A percentile compares a stretch with the other conserved stretches of the same genome.
Evolutionary conservation across 2,797 vertebrate genomes (phyloP).

Genomic region (Mormyrus proboscirostris): DNA sequence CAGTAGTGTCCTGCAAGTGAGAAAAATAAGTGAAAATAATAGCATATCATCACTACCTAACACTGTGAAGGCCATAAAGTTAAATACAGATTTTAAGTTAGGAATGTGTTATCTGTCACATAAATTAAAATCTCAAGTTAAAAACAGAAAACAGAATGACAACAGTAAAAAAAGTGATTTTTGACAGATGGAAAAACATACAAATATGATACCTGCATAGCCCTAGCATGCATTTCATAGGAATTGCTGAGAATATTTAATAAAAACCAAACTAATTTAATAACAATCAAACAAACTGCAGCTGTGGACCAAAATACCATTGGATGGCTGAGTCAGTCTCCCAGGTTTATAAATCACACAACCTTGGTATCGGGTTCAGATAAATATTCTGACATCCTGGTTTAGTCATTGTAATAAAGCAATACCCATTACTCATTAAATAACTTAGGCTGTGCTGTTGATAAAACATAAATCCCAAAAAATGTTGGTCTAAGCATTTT

Average conservation of each 20-base stretch:
- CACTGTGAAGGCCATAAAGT: not conserved
- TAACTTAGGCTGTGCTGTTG: not conserved
- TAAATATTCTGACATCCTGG: not conserved
- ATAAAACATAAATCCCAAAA: not conserved
- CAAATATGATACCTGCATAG: not conserved
- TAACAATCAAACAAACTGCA: not conserved
- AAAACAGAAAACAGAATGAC: not conserved
- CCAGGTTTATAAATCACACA: not conserved
- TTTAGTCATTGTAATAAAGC: not conserved
- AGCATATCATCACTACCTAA: not conserved
- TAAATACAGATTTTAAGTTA: not conserved
- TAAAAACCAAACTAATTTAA: not conserved
- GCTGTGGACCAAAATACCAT: not conserved
- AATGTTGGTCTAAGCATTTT: not conserved
- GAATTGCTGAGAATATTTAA: not conserved
- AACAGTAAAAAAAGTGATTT: not conserved
- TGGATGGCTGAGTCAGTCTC: not conserved
- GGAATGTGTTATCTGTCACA: not conserved
- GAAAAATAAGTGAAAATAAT: not conserved
- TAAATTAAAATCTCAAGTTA: not conserved
- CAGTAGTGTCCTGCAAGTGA: conserved; percentile 79
- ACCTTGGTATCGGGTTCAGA: not conserved
- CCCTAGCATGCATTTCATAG: not conserved
- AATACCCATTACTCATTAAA: not conserved
- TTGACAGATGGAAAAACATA: not conserved